Evolutionary conservation across 2,113 vertebrate species (phyloP).

Genomic region (Ochotona curzoniae): DNA sequence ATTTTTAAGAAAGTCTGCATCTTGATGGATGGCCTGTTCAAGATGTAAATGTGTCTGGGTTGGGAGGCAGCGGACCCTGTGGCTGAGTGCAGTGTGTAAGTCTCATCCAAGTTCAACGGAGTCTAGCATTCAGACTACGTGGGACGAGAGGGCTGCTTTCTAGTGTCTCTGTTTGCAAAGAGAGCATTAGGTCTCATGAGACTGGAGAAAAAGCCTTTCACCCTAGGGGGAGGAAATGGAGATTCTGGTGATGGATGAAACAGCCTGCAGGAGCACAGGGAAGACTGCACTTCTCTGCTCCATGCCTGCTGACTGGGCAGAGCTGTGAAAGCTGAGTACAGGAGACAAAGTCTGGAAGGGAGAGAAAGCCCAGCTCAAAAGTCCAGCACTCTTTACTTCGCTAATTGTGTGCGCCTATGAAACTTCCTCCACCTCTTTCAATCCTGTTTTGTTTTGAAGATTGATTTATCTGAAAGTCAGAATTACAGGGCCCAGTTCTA

Average conservation of each 20-base stretch:
- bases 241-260: not conserved
- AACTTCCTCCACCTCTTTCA: not conserved
- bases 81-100: not conserved
- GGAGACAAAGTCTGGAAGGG: not conserved
- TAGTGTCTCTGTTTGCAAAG: not conserved
- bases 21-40: conserved; percentile 1
- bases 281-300: not conserved
- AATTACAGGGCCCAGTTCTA: no score
- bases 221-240: not conserved
- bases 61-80: no score
- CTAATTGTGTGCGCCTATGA: not conserved
- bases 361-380: not conserved
- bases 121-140: not conserved
- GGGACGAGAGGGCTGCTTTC: not conserved
- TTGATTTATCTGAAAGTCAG: no score
- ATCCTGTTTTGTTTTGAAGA: no score
- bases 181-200: not conserved
- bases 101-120: not conserved
- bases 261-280: rapidly evolving
- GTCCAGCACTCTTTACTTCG: not conserved
- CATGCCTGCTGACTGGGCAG: rapidly evolving
- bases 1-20: not conserved
- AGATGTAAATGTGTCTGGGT: not conserved
- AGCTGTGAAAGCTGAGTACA: no score
- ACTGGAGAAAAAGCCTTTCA: no score